phyloP scores from a whole-genome alignment of 2,113 vertebrate genomes.

The Prinia subflava region DNA sequence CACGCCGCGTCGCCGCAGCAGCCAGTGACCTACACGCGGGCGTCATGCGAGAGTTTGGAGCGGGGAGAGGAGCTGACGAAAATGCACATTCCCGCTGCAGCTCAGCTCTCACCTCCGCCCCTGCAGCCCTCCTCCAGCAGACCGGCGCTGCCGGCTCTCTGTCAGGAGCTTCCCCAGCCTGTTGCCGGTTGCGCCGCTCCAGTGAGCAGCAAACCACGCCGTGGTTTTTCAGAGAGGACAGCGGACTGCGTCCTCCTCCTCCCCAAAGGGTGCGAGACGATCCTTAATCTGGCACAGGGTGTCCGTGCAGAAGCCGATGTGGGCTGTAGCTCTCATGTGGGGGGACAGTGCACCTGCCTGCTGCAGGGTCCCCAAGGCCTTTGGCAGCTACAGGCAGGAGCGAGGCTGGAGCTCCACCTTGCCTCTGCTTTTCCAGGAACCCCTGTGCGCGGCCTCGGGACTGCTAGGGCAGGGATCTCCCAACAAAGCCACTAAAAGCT shows the following conservation, averaged over 20 bases:
- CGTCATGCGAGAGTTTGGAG: conserved; percentile 43
- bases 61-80: conserved; percentile 29
- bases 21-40: conserved; percentile 60
- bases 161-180: conserved; percentile 8
- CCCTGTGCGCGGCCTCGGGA: fast-evolving
- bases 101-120: conserved; percentile 64
- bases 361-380: not conserved
- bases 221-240: not conserved
- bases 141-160: not conserved
- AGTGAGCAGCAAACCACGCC: not conserved
- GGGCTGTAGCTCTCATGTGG: not conserved
- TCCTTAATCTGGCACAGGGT: not conserved
- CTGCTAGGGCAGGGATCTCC: not conserved
- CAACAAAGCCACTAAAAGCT: not conserved
- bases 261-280: not conserved
- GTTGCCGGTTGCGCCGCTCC: not conserved
- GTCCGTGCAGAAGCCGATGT: not conserved
- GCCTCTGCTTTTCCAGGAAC: not conserved
- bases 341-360: not conserved
- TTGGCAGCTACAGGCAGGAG: not conserved
- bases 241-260: not conserved
- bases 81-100: conserved; percentile 30
- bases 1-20: conserved; percentile 31
- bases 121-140: conserved; percentile 41
- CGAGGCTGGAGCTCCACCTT: not conserved